Percentiles rank a stretch among this genome's conserved stretches.
These are phyloP conservation scores for Hyperoplus lanceolatus DNA, from an alignment of 2,797 vertebrate species.

Conservation along the genomic window DNA sequence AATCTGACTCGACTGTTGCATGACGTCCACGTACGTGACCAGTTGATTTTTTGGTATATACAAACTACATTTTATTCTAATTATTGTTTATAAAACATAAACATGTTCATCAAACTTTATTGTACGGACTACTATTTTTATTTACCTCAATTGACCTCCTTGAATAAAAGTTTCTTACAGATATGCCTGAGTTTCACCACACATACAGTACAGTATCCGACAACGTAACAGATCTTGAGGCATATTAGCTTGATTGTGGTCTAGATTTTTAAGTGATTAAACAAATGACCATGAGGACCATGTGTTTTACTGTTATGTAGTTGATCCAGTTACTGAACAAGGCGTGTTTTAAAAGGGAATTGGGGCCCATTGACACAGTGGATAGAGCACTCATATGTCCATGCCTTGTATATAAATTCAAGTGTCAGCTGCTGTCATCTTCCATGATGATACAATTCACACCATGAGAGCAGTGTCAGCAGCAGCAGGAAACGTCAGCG, in stretches of 20 bases:
- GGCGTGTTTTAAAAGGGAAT: neutral
- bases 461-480: neutral
- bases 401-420: neutral
- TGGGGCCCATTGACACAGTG: neutral
- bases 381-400: neutral
- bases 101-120: too few species aligned
- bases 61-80: too few species aligned
- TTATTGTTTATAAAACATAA: too few species aligned
- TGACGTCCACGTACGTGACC: too few species aligned
- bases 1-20: too few species aligned
- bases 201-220: neutral
- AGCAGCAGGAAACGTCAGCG: constrained; percentile 10
- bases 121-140: too few species aligned
- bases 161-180: too few species aligned
- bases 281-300: neutral
- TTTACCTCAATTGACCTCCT: too few species aligned
- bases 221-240: neutral
- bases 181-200: too few species aligned
- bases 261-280: neutral
- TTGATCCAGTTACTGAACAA: neutral
- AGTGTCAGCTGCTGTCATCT: constrained; percentile 5
- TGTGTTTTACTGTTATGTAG: neutral
- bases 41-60: too few species aligned
- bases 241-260: neutral
- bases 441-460: constrained; percentile 30